Conservation (phyloP, 2,113 vertebrate species). For the Damaliscus lunatus region DNA sequence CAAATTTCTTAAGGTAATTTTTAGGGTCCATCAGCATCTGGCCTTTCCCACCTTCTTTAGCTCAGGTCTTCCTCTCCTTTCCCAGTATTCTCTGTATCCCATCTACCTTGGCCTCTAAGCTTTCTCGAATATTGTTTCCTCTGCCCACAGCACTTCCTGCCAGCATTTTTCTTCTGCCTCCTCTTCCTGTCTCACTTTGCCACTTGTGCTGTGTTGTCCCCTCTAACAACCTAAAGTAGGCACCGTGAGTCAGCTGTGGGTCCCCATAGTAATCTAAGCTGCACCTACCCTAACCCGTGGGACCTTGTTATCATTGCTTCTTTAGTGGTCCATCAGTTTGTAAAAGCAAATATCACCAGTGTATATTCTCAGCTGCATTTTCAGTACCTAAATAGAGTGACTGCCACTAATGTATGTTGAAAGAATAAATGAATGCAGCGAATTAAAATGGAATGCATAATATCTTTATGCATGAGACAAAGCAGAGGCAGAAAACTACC, state of each 20-base stretch:
- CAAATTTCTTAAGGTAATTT: neutral
- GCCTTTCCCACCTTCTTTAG: neutral
- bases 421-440: neutral
- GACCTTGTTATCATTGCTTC: neutral
- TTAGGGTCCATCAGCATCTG: neutral
- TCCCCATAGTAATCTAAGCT: neutral
- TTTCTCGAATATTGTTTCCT: neutral
- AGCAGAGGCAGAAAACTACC: neutral
- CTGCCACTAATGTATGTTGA: neutral
- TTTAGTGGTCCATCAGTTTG: neutral
- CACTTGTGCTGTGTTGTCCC: neutral
- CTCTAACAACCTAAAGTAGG: neutral
- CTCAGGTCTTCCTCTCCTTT: neutral
- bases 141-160: neutral
- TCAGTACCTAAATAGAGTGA: neutral
- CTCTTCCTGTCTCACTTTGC: neutral
- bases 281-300: neutral
- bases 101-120: neutral
- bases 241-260: neutral
- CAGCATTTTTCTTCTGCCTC: neutral
- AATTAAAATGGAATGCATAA: neutral
- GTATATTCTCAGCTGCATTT: neutral
- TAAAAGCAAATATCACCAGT: neutral
- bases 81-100: fast-evolving
- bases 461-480: neutral